Conservation (phyloP, 2,888 invertebrate species). For the Drosophila percnosoma region DNA sequence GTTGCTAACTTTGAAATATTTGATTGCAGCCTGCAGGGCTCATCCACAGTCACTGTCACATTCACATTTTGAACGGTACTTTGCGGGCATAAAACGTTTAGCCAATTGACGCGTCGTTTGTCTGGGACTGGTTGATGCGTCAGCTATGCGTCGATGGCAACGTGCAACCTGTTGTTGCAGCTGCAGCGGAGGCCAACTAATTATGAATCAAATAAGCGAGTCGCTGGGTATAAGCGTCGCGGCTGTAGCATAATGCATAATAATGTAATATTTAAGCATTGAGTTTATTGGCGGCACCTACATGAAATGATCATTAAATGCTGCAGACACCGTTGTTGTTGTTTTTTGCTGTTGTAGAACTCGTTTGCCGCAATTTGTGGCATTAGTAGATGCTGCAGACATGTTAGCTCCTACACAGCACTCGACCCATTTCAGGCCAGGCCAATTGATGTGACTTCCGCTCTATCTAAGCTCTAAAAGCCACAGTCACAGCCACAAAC, state of each 20-base stretch:
- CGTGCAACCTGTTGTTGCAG: conserved; percentile 62
- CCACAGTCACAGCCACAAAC: conserved; percentile 27
- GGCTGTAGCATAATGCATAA: conserved; percentile 56
- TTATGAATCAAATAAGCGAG: conserved; percentile 72
- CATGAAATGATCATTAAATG: conserved; percentile 76
- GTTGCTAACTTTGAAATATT: conserved; percentile 62
- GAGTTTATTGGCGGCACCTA: conserved; percentile 79
- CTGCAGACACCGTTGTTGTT: conserved; percentile 42
- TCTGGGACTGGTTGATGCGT: conserved; percentile 43
- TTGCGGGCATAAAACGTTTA: conserved; percentile 73
- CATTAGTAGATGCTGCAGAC: conserved; percentile 64
- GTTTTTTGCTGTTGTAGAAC: conserved; percentile 39
- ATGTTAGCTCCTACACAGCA: conserved; percentile 63
- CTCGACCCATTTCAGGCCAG: conserved; percentile 54
- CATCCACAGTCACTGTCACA: conserved; percentile 15
- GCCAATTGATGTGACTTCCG: conserved; percentile 78
- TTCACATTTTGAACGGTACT: conserved; percentile 72
- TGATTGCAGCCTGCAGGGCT: conserved; percentile 61
- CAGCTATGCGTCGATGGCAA: conserved; percentile 29
- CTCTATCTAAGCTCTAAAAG: conserved; percentile 35
- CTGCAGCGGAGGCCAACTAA: conserved; percentile 56
- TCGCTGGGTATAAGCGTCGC: conserved; percentile 31
- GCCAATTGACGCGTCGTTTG: conserved; percentile 58
- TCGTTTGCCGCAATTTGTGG: conserved; percentile 76
- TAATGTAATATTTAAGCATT: conserved; percentile 77